phyloP scores from a whole-genome alignment of 2,113 vertebrate genomes.

The Pardalotus punctatus region DNA sequence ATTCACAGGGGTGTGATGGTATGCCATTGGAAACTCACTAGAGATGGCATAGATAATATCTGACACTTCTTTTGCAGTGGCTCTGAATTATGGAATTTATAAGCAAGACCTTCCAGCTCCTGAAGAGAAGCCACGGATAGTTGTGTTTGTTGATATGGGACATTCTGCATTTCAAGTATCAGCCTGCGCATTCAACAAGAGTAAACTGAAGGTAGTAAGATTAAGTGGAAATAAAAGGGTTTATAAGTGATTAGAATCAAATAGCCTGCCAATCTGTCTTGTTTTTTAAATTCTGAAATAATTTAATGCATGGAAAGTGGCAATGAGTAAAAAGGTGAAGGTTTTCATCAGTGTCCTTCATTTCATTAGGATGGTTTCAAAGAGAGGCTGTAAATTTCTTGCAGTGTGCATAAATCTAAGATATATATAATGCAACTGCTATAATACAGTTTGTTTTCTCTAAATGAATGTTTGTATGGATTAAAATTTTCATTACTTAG shows the following conservation, averaged over 20 bases:
- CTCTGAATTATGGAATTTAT: slow-evolving; percentile 82
- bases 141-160: slow-evolving; percentile 83
- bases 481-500: background rate
- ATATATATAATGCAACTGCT: background rate
- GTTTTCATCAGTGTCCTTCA: background rate
- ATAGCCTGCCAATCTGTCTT: background rate
- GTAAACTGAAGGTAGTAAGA: slow-evolving; percentile 77
- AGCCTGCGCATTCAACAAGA: slow-evolving; percentile 82
- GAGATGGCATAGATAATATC: background rate
- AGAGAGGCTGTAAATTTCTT: background rate
- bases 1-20: background rate
- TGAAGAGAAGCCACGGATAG: slow-evolving; percentile 79
- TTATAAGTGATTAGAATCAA: background rate
- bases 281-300: background rate
- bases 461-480: background rate
- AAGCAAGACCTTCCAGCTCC: slow-evolving; percentile 78
- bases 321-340: background rate
- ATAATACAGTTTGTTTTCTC: background rate
- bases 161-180: slow-evolving; percentile 83
- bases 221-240: background rate
- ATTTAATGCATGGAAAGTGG: background rate
- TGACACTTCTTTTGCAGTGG: slow-evolving; percentile 66
- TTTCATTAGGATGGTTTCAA: background rate
- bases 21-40: background rate
- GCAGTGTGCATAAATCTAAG: background rate